A percentile compares a stretch with the other conserved stretches of the same genome.
phyloP scores from a whole-genome alignment of 2,797 vertebrate genomes.

The Cyclura pinguis region DNA sequence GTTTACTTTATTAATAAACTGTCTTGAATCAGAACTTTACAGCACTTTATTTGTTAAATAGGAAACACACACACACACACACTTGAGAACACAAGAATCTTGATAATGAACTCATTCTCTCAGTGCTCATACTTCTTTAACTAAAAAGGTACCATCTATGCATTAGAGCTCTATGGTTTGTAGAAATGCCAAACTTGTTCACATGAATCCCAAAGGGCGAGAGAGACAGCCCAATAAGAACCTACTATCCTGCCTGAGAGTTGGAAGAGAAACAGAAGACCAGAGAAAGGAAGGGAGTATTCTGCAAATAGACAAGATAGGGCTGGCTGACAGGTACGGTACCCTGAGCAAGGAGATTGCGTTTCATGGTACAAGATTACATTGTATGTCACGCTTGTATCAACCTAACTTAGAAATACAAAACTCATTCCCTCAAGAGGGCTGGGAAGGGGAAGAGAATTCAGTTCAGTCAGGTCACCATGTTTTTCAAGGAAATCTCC shows the following conservation, averaged over 20 bases:
- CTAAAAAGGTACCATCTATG: neutral
- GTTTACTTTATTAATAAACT: neutral
- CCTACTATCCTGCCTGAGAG: fast-evolving
- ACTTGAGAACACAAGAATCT: neutral
- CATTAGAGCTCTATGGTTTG: neutral
- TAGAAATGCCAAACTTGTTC: neutral
- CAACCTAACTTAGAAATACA: neutral
- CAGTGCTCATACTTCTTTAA: neutral
- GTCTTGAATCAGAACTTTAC: neutral
- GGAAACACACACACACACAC: neutral
- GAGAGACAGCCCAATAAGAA: neutral
- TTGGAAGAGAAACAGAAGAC: neutral
- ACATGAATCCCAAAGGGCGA: too few species aligned
- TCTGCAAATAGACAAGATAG: neutral
- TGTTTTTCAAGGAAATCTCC: neutral
- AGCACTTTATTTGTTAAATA: neutral
- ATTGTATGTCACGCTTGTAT: neutral
- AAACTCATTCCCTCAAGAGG: neutral
- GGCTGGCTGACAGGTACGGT: neutral
- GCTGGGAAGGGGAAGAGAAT: neutral
- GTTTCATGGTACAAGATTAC: neutral
- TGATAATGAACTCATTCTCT: too few species aligned
- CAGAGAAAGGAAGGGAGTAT: neutral
- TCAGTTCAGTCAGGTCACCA: neutral
- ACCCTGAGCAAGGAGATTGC: too few species aligned